Evolutionary conservation across 2,113 vertebrate species (phyloP), one percentile per base, ranked within the genome.

Genomic region (Antennarius striatus): DNA sequence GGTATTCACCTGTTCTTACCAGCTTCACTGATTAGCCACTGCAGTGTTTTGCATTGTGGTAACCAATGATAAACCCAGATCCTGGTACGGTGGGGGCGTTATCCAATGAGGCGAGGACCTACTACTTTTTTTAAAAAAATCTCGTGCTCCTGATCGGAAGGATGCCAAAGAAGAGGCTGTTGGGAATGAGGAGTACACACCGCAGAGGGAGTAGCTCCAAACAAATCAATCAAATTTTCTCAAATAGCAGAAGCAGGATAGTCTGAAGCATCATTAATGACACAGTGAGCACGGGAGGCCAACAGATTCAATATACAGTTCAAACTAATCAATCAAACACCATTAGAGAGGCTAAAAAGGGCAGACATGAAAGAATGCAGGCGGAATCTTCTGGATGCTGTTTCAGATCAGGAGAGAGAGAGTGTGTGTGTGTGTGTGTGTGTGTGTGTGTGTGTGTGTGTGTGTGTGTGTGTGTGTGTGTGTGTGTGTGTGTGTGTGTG

Each of bases 321-420:
- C 15, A 63, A 52, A 56, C 63, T 9, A 71, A 86, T 84, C 85
- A 83, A 77, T 85, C 12, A 6, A 50, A 72, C 10, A 15, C 74
- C 76, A 77, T 77, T 78, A 66, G 66, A 39, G 71, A 36, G 13
- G 76, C 58, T 70, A 43, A 53, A 77, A 51, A 30, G 30, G 17
- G 22, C 6, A 32, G 3, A 43, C 53, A 49, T 67, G 28, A 66
- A 39, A 56, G 66, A 55, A 56, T 54, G 29, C 16, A 46, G 51
- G 36, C 1, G 32, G 32, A 36, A 7, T 36, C 40, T 12, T 30
- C 4, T 42, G 12, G 11, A 7, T 29, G 43, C 30, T 47, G 45
- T 22, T 48, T 10, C n/a, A 2, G 17, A 50, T 54, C 42, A 56
- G 42, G 14, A 53, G 54, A 63, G 39, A n/a, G n/a, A n/a, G n/a